A percentile compares a stretch with the other conserved stretches of the same genome.
Conservation (phyloP, 2,888 invertebrate species). For the Eutolmus rufibarbis region DNA sequence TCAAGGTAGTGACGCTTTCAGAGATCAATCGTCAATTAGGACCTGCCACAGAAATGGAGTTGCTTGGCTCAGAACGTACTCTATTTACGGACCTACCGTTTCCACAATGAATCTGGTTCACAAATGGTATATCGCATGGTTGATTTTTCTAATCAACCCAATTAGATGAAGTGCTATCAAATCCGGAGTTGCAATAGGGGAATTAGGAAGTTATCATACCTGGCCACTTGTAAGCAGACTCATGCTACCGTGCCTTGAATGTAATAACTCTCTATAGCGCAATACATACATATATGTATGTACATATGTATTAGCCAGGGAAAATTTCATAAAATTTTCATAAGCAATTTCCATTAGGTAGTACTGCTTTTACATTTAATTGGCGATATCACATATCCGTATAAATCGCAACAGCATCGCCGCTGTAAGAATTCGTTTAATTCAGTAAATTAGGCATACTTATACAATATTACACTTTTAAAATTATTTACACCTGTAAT, state of each 20-base stretch:
- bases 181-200: neutral
- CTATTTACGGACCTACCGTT: neutral
- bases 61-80: neutral
- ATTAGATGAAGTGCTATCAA: neutral
- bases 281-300: neutral
- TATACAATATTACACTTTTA: neutral
- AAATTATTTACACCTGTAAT: neutral
- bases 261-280: neutral
- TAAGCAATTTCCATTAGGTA: neutral
- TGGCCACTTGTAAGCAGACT: neutral
- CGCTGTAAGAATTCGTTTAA: neutral
- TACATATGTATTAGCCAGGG: too few species aligned
- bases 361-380: neutral
- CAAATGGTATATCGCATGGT: neutral
- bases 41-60: neutral
- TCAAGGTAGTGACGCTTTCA: neutral
- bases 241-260: neutral
- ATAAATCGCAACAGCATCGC: neutral
- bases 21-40: neutral
- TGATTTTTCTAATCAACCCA: neutral
- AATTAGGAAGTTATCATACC: neutral
- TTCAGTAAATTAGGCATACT: neutral
- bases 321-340: neutral
- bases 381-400: neutral
- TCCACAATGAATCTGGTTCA: neutral